Evolutionary conservation across 1,140 invertebrate genomes (phyloP), one percentile per base, ranked within the genome.

Genomic region (Hyposmocoma kahamanoa): DNA sequence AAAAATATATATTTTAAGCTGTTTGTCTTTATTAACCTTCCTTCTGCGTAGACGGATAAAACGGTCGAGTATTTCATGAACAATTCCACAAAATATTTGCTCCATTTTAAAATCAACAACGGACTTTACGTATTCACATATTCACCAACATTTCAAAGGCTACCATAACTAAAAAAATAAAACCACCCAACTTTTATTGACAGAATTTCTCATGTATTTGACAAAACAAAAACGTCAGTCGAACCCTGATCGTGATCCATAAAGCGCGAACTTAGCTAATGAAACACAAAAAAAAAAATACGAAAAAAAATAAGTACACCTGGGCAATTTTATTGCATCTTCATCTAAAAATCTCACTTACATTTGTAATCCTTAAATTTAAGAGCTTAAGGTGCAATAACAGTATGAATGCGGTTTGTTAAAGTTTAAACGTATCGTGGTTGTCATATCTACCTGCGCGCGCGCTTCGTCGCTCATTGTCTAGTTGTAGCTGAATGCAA

Each of bases 191-290:
- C 60, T 72, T 70, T 69, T 85, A 82, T 77, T 80, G 72, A 73
- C 72, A 75, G 68, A 78, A 79, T 70, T 79, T 72, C 72, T 74
- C 71, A 73, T 80, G 71, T 75, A 76, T 79, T 76, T 76, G 73
- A 80, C 75, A 68, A 85, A 80, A 80, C 81, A 84, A 84, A 75
- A 78, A 75, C 73, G 69, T 81, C 67, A 62, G 58, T 58, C 57
- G 54, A 64, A 66, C 73, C 77, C 74, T 71, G 65, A 72, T 76
- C 77, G 73, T 76, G 77, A 80, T 81, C 73, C 77, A 72, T 75
- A 81, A 75, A 84, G 79, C 74, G 74, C 76, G 77, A 83, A 83
- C 82, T 77, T 73, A 73, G 72, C 82, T 85, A 85, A 85, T 85
- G 82, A 85, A 83, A 83, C 42, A 54, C 60, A 61, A 77, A 85